Conservation (phyloP, 2,888 invertebrate species). For the Scrobipalpa costella region DNA sequence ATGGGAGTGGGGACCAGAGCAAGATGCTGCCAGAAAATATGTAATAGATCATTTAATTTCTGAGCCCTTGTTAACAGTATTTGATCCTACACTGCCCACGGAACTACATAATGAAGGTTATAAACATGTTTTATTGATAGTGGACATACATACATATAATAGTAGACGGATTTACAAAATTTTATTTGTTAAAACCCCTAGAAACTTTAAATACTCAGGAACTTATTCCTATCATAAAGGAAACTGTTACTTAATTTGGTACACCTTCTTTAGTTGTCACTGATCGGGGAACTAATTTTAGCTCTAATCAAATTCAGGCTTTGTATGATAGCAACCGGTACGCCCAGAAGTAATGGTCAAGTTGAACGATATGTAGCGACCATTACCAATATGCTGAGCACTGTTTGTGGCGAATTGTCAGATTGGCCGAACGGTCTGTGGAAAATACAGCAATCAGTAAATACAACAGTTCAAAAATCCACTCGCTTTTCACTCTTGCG, state of each 20-base stretch:
- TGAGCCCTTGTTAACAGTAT: not conserved
- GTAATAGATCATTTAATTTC: not conserved
- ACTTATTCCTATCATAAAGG: constrained; percentile 33
- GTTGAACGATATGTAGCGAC: constrained; percentile 33
- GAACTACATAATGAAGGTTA: constrained; percentile 33
- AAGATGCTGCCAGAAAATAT: not conserved
- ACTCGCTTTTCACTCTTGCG: constrained; percentile 28
- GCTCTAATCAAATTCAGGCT: constrained; percentile 2
- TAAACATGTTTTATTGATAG: constrained; percentile 37
- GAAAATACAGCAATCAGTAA: constrained; percentile 31
- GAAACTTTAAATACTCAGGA: constrained; percentile 36
- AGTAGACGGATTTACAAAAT: constrained; percentile 47
- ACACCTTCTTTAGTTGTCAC: constrained; percentile 31
- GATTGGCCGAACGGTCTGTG: constrained; percentile 35
- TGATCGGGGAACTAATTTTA: constrained; percentile 35
- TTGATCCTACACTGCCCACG: not conserved
- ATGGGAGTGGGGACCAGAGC: not conserved
- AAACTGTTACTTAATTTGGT: constrained; percentile 34
- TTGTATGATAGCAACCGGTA: constrained; percentile 33
- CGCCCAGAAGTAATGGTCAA: constrained; percentile 32
- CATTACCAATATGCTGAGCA: constrained; percentile 31
- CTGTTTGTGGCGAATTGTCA: constrained; percentile 28
- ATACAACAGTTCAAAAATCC: constrained; percentile 29
- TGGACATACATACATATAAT: too few relatives aligned
- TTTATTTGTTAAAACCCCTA: constrained; percentile 38